Base-by-base conservation (phyloP, 1,140 invertebrate genomes). In the Oreohelix idahoensis region DNA sequence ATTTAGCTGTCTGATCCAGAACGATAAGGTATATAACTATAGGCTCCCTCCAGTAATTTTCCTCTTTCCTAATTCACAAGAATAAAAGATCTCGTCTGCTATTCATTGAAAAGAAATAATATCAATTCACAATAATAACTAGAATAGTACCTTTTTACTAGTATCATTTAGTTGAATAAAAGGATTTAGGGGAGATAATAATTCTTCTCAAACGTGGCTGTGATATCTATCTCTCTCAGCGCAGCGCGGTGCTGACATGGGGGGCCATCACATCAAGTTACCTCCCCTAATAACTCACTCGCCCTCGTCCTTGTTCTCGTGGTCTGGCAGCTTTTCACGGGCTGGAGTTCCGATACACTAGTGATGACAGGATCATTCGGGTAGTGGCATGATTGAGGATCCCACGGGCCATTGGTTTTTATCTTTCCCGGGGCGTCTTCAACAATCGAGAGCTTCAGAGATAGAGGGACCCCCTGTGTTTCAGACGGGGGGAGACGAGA, bases 351-450 rank as follows among this genome's bases (percentile, higher is more conserved):
- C 71, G 71, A 42, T 49, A 74, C 71, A 42, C 38, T 20, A 42
- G 11, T 74, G 71, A 39, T 74, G 71, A 74, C 71, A 74, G 71
- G 71, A 74, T 74, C 71, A 74, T 39, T 74, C n/a, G 71, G 10
- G 26, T 8, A 26, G 2, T 74, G 38, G 23, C 38, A 26, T 74
- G 71, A 74, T 74, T 74, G 71, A 74, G 71, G 32, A 42, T 74
- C 36, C 42, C 20, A 74, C 38, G 38, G 71, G 71, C 71, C 71
- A 74, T 74, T 74, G 71, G 71, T n/a, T 74, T 74, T 74, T 74
- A 42, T 42, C 29, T 26, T 4, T 38, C 23, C 38, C 71, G 2
- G 38, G 36, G 71, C 35, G 71, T 13, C 38, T n/a, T 26, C 71
- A 26, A 74, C 71, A 39, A 39, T 39, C 38, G 38, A 23, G 38